Percentiles rank a stretch among this genome's conserved stretches.
Evolutionary conservation across 2,797 vertebrate species (phyloP).

Genomic region (Apogon hyalosoma): DNA sequence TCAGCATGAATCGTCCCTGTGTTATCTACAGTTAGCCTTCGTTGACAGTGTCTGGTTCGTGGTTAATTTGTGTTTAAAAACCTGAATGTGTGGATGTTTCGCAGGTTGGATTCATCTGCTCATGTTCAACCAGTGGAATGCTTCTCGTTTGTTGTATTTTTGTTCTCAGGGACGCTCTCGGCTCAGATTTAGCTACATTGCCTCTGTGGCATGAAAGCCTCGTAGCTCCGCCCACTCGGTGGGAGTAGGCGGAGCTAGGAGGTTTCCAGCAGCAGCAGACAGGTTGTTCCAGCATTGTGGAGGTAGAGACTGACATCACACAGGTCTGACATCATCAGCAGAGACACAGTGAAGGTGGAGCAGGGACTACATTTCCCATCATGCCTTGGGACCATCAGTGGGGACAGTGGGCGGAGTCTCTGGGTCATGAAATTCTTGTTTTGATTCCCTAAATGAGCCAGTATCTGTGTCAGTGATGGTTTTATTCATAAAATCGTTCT

Average conservation of each 20-base stretch:
- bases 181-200: conserved; percentile 11
- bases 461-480: too few species aligned
- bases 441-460: too few species aligned
- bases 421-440: conserved; percentile 17
- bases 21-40: too few species aligned
- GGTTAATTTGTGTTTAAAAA: too few species aligned
- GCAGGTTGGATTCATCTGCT: too few species aligned
- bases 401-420: conserved; percentile 45
- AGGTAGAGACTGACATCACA: conserved; percentile 58
- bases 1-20: too few species aligned
- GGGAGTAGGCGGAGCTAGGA: conserved; percentile 7
- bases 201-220: conserved; percentile 23
- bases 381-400: conserved; percentile 30
- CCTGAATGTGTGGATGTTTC: too few species aligned
- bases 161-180: conserved; percentile 43
- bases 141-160: neutral
- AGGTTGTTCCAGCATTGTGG: conserved; percentile 25
- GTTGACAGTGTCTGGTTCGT: too few species aligned
- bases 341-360: conserved; percentile 47
- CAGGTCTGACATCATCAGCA: conserved; percentile 41
- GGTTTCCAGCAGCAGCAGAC: conserved; percentile 28
- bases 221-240: neutral
- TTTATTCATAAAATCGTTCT: too few species aligned
- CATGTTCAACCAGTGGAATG: neutral
- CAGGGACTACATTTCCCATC: conserved; percentile 51